Evolutionary conservation across 2,113 vertebrate species (phyloP), one percentile per base, ranked within the genome.

Genomic region (Chloroceryle aenea): DNA sequence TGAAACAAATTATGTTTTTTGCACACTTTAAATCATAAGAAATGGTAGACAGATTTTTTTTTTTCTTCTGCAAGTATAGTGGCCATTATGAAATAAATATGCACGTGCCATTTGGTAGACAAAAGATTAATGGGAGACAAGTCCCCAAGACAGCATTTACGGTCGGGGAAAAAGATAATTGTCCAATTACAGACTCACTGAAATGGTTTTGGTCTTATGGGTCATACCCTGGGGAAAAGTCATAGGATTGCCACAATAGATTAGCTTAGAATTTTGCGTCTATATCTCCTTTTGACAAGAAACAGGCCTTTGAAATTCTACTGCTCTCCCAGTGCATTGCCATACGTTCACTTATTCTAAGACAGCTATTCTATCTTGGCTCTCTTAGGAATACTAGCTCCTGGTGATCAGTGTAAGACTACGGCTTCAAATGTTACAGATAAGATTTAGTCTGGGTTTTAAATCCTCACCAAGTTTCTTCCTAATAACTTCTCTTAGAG

Each of bases 151-250:
- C 95, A 95, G 69, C 85, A 96, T 91, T 94, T 95, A 72, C 0
- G 0, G 73, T 29, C 34, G 83, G 48, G 48, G 76, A 64, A 85
- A 96, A 97, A 92, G 47, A 50, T 78, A 96, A 93, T 93, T 96
- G 66, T 89, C 85, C 92, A 96, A 95, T 97, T 96, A 96, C 87
- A 74, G 47, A 50, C 30, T 85, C 74, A 56, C 48, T 95, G 92
- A 96, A 96, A 97, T 92, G 71, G 36, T 67, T 96, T 92, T 90
- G 87, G 72, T 93, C 55, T 86, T 92, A 61, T 27, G 59, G 50
- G 75, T 7, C 55, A 64, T 72, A 55, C 72, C 64, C 84, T 61
- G 52, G 45, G 58, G 73, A 91, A 94, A 89, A 95, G 69, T 95
- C 72, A 79, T 16, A 86, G 56, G 50, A 90, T 71, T 89, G 77